Evolutionary conservation across 1,140 invertebrate genomes (phyloP).

Genomic region (Physella acuta): DNA sequence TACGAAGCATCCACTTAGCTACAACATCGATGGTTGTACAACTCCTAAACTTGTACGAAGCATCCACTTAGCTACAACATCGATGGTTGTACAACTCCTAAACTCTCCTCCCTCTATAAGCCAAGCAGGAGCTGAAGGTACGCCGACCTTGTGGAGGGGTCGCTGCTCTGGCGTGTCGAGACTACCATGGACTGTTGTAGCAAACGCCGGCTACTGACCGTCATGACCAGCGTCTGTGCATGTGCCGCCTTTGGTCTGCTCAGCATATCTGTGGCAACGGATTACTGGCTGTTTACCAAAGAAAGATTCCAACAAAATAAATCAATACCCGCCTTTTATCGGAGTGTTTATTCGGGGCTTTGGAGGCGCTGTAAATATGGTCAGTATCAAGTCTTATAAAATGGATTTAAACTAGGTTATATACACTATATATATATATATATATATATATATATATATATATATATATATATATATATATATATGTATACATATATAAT

Average conservation of each 20-base stretch:
- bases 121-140: too few relatives aligned
- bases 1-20: too few relatives aligned
- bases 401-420: too few relatives aligned
- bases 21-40: too few relatives aligned
- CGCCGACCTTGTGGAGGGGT: too few relatives aligned
- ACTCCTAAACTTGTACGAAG: too few relatives aligned
- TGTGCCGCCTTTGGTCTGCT: slow-evolving; percentile 58
- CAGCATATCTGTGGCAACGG: slow-evolving; percentile 56
- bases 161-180: too few relatives aligned
- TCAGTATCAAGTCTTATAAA: background rate
- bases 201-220: slow-evolving; percentile 52
- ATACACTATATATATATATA: slow-evolving; percentile 4
- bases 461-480: slow-evolving; percentile 12
- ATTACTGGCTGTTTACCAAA: slow-evolving; percentile 57
- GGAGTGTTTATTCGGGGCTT: slow-evolving; percentile 52
- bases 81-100: too few relatives aligned
- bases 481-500: background rate
- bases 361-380: slow-evolving; percentile 51
- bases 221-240: slow-evolving; percentile 57
- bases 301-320: slow-evolving; percentile 43
- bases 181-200: slow-evolving; percentile 56
- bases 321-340: slow-evolving; percentile 33
- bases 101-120: too few relatives aligned
- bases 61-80: too few relatives aligned
- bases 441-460: slow-evolving; percentile 7